These are phyloP conservation scores for Thoracochromis brauschi DNA, from an alignment of 2,113 vertebrate genomes.

Conservation along the genomic window DNA sequence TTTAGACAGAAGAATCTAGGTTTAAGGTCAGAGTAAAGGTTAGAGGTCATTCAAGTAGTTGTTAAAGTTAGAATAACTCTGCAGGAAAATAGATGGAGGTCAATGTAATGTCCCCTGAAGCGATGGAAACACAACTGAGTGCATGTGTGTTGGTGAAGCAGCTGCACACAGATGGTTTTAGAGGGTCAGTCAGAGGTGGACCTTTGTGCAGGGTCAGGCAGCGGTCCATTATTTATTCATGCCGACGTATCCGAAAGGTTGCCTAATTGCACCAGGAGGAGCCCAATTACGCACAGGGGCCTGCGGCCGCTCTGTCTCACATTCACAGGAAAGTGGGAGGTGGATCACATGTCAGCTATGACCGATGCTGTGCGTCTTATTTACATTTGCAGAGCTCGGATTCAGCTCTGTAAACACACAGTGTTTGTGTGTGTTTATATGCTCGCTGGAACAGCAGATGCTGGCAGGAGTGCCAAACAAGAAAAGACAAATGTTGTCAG, in stretches of 20 bases:
- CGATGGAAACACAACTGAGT: neutral
- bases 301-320: neutral
- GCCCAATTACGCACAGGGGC: constrained; percentile 10
- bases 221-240: constrained; percentile 54
- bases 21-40: neutral
- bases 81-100: neutral
- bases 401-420: constrained; percentile 7
- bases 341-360: constrained; percentile 25
- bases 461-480: neutral
- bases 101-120: neutral
- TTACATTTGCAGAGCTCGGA: constrained; percentile 36
- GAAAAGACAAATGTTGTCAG: neutral
- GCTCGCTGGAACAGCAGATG: neutral
- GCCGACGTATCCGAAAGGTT: constrained; percentile 13
- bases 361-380: constrained; percentile 31
- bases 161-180: neutral
- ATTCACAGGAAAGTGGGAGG: constrained; percentile 16
- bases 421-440: neutral
- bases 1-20: neutral
- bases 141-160: neutral
- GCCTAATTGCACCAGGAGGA: constrained; percentile 52
- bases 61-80: neutral
- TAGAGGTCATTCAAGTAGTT: neutral
- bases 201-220: constrained; percentile 38
- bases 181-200: constrained; percentile 37